Evolutionary conservation across 2,888 invertebrate genomes (phyloP).

Genomic region (Lasioglossum figueresi): DNA sequence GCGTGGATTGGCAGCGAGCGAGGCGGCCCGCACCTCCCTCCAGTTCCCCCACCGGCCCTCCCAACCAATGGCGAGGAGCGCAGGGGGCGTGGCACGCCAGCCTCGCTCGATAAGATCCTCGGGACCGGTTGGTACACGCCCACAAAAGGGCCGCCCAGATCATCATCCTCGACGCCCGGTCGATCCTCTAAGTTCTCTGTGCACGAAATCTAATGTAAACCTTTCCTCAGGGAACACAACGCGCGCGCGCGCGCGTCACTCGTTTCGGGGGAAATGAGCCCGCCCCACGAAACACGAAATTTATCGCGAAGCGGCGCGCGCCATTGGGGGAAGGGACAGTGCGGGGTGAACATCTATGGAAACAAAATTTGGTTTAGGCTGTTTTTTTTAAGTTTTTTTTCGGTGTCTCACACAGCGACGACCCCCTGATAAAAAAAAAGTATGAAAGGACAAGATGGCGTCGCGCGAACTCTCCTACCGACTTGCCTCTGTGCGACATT

Average conservation of each 20-base stretch:
- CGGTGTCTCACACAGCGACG: background rate
- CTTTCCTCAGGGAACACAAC: slow-evolving; percentile 68
- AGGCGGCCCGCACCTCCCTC: background rate
- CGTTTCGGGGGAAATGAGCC: slow-evolving; percentile 16
- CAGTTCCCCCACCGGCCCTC: background rate
- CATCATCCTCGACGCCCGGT: slow-evolving; percentile 16
- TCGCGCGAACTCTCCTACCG: slow-evolving; percentile 58
- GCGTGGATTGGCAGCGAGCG: background rate
- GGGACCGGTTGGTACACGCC: background rate
- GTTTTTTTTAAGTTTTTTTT: background rate
- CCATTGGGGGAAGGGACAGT: slow-evolving; percentile 10
- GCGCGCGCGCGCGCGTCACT: slow-evolving; percentile 5
- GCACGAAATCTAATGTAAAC: slow-evolving; percentile 82
- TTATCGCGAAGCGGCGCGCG: background rate
- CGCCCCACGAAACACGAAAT: background rate
- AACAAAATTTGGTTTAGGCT: slow-evolving; percentile 8
- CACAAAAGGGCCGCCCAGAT: background rate
- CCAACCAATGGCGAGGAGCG: background rate
- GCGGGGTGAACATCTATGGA: background rate
- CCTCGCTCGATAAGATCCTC: background rate
- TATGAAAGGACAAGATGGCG: slow-evolving; percentile 13
- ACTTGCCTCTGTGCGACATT: slow-evolving; percentile 65
- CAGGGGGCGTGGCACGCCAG: background rate
- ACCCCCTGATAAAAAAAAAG: background rate
- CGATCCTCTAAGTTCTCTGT: slow-evolving; percentile 45